Evolutionary conservation across 2,797 vertebrate species (phyloP).

Genomic region (Smutsia gigantea): DNA sequence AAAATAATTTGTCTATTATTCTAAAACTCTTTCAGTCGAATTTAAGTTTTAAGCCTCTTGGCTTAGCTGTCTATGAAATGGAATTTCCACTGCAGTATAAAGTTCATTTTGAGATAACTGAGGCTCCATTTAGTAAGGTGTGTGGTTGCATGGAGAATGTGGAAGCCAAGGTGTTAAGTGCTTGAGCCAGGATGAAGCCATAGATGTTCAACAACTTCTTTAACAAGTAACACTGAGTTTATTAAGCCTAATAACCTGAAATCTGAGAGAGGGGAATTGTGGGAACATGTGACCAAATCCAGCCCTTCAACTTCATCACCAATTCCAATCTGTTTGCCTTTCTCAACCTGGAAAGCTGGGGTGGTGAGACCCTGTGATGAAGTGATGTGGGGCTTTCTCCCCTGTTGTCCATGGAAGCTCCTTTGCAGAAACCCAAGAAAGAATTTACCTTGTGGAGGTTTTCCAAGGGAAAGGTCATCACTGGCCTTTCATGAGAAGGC

Average conservation of each 20-base stretch:
- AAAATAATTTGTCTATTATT: not conserved
- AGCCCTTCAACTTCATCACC: not conserved
- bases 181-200: not conserved
- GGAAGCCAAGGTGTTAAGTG: not conserved
- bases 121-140: not conserved
- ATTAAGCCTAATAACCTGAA: not conserved
- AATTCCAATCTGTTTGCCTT: not conserved
- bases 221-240: not conserved
- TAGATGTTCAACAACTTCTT: not conserved
- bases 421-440: not conserved
- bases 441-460: not conserved
- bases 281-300: not conserved
- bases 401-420: not conserved
- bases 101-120: not conserved
- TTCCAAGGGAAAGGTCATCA: not conserved
- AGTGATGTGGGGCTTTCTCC: not conserved
- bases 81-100: not conserved
- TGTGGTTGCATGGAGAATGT: not conserved
- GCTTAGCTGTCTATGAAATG: not conserved
- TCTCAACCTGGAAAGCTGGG: not conserved
- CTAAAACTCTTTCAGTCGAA: not conserved
- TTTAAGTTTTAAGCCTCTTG: constrained; percentile 3
- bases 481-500: not conserved
- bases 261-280: not conserved
- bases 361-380: not conserved